A percentile compares a stretch with the other conserved stretches of the same genome.
Conservation (phyloP, 2,113 vertebrate species). For the Phaethornis superciliosus region DNA sequence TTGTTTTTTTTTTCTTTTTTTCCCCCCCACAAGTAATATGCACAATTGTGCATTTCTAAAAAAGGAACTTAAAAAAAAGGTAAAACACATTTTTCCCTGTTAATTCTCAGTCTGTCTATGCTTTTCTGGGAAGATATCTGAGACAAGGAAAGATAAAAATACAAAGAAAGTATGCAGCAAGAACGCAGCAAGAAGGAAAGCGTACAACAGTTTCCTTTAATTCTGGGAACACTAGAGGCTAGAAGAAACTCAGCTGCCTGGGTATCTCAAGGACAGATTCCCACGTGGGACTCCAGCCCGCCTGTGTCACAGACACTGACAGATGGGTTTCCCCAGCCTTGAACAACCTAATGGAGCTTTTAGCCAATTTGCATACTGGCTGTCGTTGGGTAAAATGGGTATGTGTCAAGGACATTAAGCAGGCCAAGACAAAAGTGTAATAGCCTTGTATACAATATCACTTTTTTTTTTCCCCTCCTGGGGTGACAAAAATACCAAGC, state of each 20-base stretch:
- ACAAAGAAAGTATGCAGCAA: neutral
- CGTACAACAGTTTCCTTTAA: slow-evolving; percentile 13
- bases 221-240: slow-evolving; percentile 24
- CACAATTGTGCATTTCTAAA: neutral
- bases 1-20: neutral
- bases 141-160: neutral
- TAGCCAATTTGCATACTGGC: slow-evolving; percentile 77
- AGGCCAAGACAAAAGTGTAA: slow-evolving; percentile 67
- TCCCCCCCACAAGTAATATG: neutral
- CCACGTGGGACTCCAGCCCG: slow-evolving; percentile 68
- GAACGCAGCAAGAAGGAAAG: neutral
- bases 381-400: slow-evolving; percentile 70
- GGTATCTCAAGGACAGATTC: slow-evolving; percentile 77
- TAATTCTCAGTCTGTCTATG: neutral
- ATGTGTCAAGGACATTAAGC: slow-evolving; percentile 76
- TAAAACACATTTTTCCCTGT: neutral
- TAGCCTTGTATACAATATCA: slow-evolving; percentile 32
- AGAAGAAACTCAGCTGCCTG: slow-evolving; percentile 59
- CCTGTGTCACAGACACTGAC: slow-evolving; percentile 76
- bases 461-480: too few relatives aligned
- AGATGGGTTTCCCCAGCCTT: slow-evolving; percentile 80
- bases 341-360: slow-evolving; percentile 80
- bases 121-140: neutral
- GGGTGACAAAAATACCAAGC: too few relatives aligned
- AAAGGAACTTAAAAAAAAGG: neutral